phyloP scores from a whole-genome alignment of 2,888 invertebrate genomes.

The Halictus ligatus region DNA sequence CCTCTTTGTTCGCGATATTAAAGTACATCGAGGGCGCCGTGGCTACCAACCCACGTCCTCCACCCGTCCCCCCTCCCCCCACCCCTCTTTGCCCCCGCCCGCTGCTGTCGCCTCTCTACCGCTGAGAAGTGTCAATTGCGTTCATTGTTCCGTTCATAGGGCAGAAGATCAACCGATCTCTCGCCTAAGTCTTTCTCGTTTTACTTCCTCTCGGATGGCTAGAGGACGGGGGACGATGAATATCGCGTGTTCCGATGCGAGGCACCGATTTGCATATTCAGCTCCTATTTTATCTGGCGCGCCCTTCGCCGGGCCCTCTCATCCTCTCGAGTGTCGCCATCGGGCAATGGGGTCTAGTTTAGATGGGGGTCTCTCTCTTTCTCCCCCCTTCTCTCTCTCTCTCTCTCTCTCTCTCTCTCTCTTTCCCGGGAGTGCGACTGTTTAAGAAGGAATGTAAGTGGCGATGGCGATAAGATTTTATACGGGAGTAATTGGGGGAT shows the following conservation, averaged over 20 bases:
- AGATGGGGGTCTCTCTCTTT: background rate
- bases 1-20: conserved; percentile 74
- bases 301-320: background rate
- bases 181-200: conserved; percentile 25
- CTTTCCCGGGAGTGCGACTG: background rate
- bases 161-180: conserved; percentile 57
- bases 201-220: background rate
- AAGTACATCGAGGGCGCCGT: conserved; percentile 69
- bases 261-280: background rate
- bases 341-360: background rate
- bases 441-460: conserved; percentile 10
- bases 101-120: conserved; percentile 3
- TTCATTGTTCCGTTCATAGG: conserved; percentile 68
- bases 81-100: background rate
- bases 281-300: background rate
- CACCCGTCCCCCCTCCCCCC: background rate
- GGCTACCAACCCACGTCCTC: conserved; percentile 36
- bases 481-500: conserved; percentile 12
- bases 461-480: conserved; percentile 8
- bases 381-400: too few relatives aligned
- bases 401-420: background rate
- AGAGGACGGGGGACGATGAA: background rate
- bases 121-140: conserved; percentile 71
- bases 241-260: background rate
- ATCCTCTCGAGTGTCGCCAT: background rate